These are phyloP conservation scores for Cephus cinctus DNA, from an alignment of 1,140 invertebrate species.

Conservation along the genomic window DNA sequence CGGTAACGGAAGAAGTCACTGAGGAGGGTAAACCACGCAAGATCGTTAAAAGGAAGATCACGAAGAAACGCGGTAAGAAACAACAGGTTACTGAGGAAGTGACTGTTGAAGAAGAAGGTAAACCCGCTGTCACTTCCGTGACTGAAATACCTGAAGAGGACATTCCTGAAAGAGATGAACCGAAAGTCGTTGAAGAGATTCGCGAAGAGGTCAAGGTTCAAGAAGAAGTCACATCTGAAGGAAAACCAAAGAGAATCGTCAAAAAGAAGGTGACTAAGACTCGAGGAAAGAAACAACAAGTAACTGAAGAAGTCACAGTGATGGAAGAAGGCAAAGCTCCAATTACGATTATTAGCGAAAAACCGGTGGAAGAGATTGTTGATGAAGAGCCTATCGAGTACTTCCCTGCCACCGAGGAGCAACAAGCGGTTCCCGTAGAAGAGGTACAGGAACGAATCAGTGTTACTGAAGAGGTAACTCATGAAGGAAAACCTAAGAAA, in stretches of 20 bases:
- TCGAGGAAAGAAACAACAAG: background rate
- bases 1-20: slow-evolving; percentile 13
- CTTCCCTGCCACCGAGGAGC: background rate
- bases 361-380: background rate
- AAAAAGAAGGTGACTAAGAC: slow-evolving; percentile 24
- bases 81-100: slow-evolving; percentile 31
- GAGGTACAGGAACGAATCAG: slow-evolving; percentile 44
- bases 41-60: slow-evolving; percentile 26
- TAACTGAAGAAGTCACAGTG: background rate
- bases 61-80: slow-evolving; percentile 31
- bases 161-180: slow-evolving; percentile 3
- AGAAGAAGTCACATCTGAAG: slow-evolving; percentile 5
- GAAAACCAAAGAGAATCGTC: slow-evolving; percentile 3
- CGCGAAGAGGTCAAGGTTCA: background rate
- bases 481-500: slow-evolving; percentile 34
- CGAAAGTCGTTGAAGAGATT: background rate
- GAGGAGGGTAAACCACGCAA: slow-evolving; percentile 9
- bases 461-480: slow-evolving; percentile 45
- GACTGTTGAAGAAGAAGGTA: slow-evolving; percentile 33
- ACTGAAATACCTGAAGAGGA: slow-evolving; percentile 21
- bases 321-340: background rate
- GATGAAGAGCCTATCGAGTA: background rate
- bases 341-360: background rate
- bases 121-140: slow-evolving; percentile 35
- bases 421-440: slow-evolving; percentile 29